Conservation (phyloP, 2,888 invertebrate genomes). For the Tachina grossa region DNA sequence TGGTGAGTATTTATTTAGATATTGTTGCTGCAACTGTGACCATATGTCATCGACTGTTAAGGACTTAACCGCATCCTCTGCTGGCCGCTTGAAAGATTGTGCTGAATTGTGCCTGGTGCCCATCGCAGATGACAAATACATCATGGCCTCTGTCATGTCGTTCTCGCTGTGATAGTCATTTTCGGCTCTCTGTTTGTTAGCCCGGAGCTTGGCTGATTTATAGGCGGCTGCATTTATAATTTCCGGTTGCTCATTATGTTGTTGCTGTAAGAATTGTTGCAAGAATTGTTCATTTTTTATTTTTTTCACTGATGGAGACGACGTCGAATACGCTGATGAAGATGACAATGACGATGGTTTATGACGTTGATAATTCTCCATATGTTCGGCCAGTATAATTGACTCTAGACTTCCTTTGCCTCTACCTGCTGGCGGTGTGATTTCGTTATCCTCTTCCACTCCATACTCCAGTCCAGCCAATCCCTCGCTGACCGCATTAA, state of each 20-base stretch:
- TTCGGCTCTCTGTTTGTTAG: slow-evolving; percentile 45
- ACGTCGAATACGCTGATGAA: background rate
- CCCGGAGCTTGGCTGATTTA: slow-evolving; percentile 44
- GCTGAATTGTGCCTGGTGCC: slow-evolving; percentile 8
- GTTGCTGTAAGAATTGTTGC: slow-evolving; percentile 57
- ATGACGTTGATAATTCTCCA: slow-evolving; percentile 50
- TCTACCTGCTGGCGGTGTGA: slow-evolving; percentile 33
- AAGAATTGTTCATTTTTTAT: slow-evolving; percentile 68
- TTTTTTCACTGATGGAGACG: slow-evolving; percentile 27
- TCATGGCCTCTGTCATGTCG: slow-evolving; percentile 47
- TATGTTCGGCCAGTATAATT: slow-evolving; percentile 30
- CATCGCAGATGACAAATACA: slow-evolving; percentile 41
- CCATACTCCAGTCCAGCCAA: slow-evolving; percentile 35
- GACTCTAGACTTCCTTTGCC: slow-evolving; percentile 31
- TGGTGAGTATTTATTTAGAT: slow-evolving; percentile 71
- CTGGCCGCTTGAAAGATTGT: slow-evolving; percentile 2
- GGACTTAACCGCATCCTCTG: slow-evolving; percentile 71
- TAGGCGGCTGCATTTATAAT: slow-evolving; percentile 54
- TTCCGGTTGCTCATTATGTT: slow-evolving; percentile 57
- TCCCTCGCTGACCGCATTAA: slow-evolving; percentile 41
- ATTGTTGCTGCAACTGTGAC: slow-evolving; percentile 77
- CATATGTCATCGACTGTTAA: slow-evolving; percentile 77
- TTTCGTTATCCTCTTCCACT: slow-evolving; percentile 64
- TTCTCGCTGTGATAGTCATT: slow-evolving; percentile 61
- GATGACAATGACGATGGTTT: slow-evolving; percentile 33